Base-by-base conservation (phyloP, 2,888 invertebrate genomes). In the Nemapogon koenigi region DNA sequence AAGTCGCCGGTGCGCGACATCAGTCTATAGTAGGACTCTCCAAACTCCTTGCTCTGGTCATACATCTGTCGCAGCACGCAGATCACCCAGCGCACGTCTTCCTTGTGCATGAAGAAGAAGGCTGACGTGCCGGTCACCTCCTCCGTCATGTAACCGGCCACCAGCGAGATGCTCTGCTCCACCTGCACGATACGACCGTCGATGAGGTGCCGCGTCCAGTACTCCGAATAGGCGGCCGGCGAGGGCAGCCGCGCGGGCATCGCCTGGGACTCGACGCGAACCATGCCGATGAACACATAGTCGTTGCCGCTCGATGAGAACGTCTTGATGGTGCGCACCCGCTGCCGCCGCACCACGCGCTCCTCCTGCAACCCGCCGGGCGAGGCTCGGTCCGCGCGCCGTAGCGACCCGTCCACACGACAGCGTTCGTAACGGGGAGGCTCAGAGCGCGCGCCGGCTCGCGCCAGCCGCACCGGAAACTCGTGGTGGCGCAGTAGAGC, bases 31-130 rank as follows among this genome's bases (percentile, higher is more conserved):
- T 91, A 92, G n/a, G 93, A 92, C 50, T 87, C 85, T 7, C 94
- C 94, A 62, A 85, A 89, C 48, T 90, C 89, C 57, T 89, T 89
- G 41, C 88, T 88, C 53, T 86, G 86, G 59, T 90, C 90, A 64
- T 92, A 93, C 93, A 94, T 94, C 71, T 93, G 91, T 48, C 91
- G 79, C 40, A 94, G 81, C 1, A 92, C 93, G 54, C 93, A 89
- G 59, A 93, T 88, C 0, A 93, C 90, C 90, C 91, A 93, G 52
- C 90, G 85, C 2, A 91, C 90, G 73, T 95, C 94, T 49, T 94
- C 91, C 57, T 86, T 85, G 66, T 92, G 92, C 88, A 96, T 94
- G 59, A 90, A 94, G 39, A 87, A 85, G 65, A 95, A 96, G 7
- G 94, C 94, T 45, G 90, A 91, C 42, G 87, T 78, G n/a, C 94